Percentiles rank a stretch among this genome's conserved stretches.
phyloP scores from a whole-genome alignment of 2,888 invertebrate genomes.

The Drosophila nigritarsus region DNA sequence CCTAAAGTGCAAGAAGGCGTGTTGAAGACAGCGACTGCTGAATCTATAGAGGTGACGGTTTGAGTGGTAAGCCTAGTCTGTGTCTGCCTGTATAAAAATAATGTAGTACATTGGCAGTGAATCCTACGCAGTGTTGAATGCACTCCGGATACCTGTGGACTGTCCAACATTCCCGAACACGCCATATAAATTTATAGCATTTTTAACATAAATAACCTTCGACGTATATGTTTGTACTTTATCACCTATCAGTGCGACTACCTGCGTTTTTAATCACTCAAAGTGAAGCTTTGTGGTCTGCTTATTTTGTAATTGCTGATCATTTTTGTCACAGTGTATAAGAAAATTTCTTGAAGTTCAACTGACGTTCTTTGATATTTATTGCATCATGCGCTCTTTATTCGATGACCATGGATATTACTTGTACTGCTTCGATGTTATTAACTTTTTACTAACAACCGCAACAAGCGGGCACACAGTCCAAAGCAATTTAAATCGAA shows the following conservation, averaged over 20 bases:
- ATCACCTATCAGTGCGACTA: neutral
- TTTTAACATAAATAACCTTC: conserved; percentile 13
- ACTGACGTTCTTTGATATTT: conserved; percentile 34
- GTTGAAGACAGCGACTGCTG: conserved; percentile 16
- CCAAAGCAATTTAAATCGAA: conserved; percentile 21
- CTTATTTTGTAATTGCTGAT: neutral
- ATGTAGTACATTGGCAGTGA: conserved; percentile 48
- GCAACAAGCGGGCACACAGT: conserved; percentile 7
- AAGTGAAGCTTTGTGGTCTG: neutral
- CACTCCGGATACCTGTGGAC: conserved; percentile 16
- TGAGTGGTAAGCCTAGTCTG: conserved; percentile 30
- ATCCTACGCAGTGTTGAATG: conserved; percentile 60
- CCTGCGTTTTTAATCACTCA: conserved; percentile 2
- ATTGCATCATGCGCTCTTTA: conserved; percentile 17
- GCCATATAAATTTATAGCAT: conserved; percentile 53
- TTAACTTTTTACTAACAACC: conserved; percentile 27
- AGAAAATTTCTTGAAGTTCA: neutral
- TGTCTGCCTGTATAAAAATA: conserved; percentile 27
- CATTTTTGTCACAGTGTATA: neutral
- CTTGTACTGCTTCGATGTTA: conserved; percentile 27
- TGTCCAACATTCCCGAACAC: conserved; percentile 36
- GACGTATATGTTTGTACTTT: conserved; percentile 13
- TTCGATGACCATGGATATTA: conserved; percentile 49
- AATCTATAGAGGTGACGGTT: conserved; percentile 17
- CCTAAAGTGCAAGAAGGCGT: conserved; percentile 54